These are phyloP conservation scores for Galendromus occidentalis DNA, from an alignment of 1,140 invertebrate species.

Conservation along the genomic window DNA sequence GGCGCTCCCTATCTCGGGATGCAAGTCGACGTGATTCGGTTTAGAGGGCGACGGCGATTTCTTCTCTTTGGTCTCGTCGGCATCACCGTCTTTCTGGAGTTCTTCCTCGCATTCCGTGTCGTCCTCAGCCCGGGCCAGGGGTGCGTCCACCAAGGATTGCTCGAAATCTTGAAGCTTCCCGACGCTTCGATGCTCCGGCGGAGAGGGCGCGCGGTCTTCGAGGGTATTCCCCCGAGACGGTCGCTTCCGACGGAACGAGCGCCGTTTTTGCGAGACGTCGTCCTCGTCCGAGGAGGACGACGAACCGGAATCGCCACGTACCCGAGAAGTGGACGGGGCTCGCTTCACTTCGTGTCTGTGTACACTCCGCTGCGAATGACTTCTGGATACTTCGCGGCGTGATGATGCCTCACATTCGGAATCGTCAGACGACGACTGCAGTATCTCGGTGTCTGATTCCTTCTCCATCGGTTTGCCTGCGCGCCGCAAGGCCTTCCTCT, in stretches of 20 bases:
- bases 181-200: background rate
- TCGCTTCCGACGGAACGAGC: background rate
- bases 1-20: background rate
- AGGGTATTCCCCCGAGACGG: background rate
- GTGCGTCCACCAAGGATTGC: background rate
- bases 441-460: conserved; percentile 1
- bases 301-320: background rate
- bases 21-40: background rate
- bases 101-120: conserved; percentile 10
- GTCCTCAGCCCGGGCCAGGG: background rate
- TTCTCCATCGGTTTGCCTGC: conserved; percentile 6
- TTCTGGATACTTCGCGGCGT: background rate
- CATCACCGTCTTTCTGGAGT: background rate
- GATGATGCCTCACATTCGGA: background rate
- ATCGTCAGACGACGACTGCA: background rate
- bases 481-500: background rate
- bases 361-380: background rate
- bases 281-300: background rate
- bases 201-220: background rate
- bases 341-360: conserved; percentile 7
- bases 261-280: background rate
- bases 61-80: background rate
- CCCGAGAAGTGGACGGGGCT: background rate
- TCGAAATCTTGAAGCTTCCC: background rate
- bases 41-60: background rate